phyloP scores from a whole-genome alignment of 2,888 invertebrate species.

The Gandaritis pyraliata region DNA sequence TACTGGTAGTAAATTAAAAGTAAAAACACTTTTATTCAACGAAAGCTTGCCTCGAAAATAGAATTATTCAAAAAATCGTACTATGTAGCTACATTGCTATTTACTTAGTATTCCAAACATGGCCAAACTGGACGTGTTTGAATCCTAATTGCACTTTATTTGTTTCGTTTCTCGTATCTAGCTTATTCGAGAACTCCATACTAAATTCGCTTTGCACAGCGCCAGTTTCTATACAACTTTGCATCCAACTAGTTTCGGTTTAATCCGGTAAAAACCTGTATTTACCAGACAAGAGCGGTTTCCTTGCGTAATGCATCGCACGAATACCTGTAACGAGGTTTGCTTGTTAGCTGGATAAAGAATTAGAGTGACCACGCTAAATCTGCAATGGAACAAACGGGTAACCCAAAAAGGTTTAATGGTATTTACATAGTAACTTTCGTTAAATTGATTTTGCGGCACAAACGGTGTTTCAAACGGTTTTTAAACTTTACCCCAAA shows the following conservation, averaged over 20 bases:
- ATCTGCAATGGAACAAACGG: no score
- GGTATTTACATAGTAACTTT: no score
- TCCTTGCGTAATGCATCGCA: constrained; percentile 53
- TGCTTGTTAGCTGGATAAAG: constrained; percentile 12
- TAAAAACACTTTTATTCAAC: no score
- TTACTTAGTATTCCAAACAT: not conserved
- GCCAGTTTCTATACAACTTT: constrained; percentile 67
- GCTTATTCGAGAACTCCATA: constrained; percentile 19
- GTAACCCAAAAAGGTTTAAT: no score
- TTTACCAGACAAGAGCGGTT: constrained; percentile 59
- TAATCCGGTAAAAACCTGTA: constrained; percentile 73
- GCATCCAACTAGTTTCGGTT: constrained; percentile 59
- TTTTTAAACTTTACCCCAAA: no score
- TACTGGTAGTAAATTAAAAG: no score
- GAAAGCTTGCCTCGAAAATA: no score
- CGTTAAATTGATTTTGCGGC: no score
- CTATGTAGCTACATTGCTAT: no score
- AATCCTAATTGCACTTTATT: constrained; percentile 7
- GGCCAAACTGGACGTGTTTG: not conserved
- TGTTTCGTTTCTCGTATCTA: constrained; percentile 5
- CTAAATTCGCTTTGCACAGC: constrained; percentile 49
- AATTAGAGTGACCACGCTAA: not conserved
- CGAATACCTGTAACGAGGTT: constrained; percentile 23
- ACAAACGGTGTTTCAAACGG: no score
- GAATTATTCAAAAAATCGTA: no score